Base-by-base conservation (phyloP, 2,888 invertebrate species). In the Apotomis capreana region DNA sequence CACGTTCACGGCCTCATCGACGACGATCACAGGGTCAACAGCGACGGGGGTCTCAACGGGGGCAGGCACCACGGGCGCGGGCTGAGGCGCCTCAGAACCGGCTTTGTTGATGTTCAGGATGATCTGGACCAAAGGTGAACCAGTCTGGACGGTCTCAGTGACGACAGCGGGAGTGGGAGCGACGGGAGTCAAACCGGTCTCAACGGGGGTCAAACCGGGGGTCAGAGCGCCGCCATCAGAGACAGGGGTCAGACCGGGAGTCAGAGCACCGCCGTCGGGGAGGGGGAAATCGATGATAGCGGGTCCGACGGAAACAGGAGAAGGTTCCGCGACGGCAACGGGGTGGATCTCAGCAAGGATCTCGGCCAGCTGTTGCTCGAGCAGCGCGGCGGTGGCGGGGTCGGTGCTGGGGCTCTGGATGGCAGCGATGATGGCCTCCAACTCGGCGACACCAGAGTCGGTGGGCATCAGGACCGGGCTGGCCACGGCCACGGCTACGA, bases 321-420 rank as follows among this genome's bases (percentile, higher is more conserved):
- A 76, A 76, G 10, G 78, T 10, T 78, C 74, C 60, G 83, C 76
- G 70, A 76, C 76, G 36, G 77, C 69, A 36, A 76, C 75, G 40
- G 76, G 82, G 74, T 71, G 68, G 64, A 65, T 9, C 6, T 75
- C 79, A 4, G 69, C 76, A 37, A 87, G 63, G 75, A 87, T 81
- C 4, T 79, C 77, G 0, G 72, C 67, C 36, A 88, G 80, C 76
- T 81, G 82, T 49, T 83, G 76, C 40, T 85, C 83, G 13, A 87
- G 80, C 12, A 83, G 78, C n/a, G 74, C 77, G 40, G 82, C 86
- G 79, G 86, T 85, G 73, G 83, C 84, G 58, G 87, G 86, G 82
- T 86, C 83, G 61, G 87, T 86, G 83, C 71, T 84, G 74, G 87
- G 87, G 81, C 84, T 85, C 65, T 84, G 70, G 81, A 87, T 87